Evolutionary conservation across 2,797 vertebrate species (phyloP), one percentile per base, ranked within the genome.

Genomic region (Rhinichthys osculus): DNA sequence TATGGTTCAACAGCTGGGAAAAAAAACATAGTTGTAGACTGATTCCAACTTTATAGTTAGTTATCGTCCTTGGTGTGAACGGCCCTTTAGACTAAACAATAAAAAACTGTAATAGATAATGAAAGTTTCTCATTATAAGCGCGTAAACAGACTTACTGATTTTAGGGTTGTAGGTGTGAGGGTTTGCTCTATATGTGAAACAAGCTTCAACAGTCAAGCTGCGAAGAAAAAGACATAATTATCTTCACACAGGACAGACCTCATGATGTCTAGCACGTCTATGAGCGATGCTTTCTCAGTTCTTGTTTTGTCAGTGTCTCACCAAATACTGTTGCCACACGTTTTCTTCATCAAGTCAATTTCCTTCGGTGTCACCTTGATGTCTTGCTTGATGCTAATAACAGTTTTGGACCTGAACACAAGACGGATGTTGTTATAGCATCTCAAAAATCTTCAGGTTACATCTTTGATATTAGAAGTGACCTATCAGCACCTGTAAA

Each of bases 171-270:
- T 97, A 98, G 67, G 93, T 91, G 7, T 84, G 82, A 19, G 94
- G 95, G 76, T 96, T 97, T 85, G 97, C 96, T 85, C 92, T 96
- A 85, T 97, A 99, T 85, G 94, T 92, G 90, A 99, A 98, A 91
- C 98, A 99, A 1, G 95, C 95, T 52, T 96, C 94, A 87, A 99
- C 95, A 23, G 93, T 94, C 90, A 99, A 94, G 92, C 98, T 99
- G 90, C 82, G 90, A 90, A 90, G 83, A 93, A 47, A 88, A 47
- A 88, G 27, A 85, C 44, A 47, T 76, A 6, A 80, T 27, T 52
- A 73, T 64, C 5, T 69, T 57, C 50, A 7, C 19, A 67, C 21
- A 30, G 38, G 1, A 30, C 47, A 44, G 44, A 5, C 17, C 23
- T 59, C 17, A 67, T 42, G 30, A 69, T n/a, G 8, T n/a, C n/a